phyloP scores from a whole-genome alignment of 2,797 vertebrate genomes.

The Todus mexicanus region DNA sequence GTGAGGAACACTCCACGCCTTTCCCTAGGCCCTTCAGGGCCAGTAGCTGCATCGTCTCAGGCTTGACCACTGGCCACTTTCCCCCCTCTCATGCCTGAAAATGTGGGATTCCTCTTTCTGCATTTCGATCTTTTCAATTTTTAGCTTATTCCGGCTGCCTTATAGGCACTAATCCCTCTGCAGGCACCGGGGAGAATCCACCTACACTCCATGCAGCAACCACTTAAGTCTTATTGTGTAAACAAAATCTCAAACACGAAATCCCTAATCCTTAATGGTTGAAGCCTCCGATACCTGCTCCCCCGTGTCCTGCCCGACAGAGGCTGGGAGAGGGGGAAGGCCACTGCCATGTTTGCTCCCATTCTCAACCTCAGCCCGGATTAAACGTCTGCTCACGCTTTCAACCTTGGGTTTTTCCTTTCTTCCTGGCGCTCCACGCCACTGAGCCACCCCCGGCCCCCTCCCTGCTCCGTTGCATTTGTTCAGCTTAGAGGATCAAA shows the following conservation, averaged over 20 bases:
- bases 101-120: constrained; percentile 5
- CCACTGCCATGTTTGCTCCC: neutral
- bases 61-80: neutral
- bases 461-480: constrained; percentile 6
- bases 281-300: neutral
- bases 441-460: neutral
- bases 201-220: constrained; percentile 55
- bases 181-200: constrained; percentile 59
- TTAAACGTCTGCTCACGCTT: neutral
- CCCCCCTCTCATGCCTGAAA: neutral
- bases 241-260: constrained; percentile 56
- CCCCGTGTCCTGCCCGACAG: neutral
- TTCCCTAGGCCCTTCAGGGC: accelerated
- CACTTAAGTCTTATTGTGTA: constrained; percentile 52
- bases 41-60: accelerated
- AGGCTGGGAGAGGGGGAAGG: neutral
- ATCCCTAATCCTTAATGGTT: constrained; percentile 31
- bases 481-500: constrained; percentile 50
- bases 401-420: neutral
- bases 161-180: constrained; percentile 59
- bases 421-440: neutral
- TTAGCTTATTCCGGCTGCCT: constrained; percentile 47
- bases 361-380: neutral
- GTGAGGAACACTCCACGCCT: neutral
- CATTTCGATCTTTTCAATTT: constrained; percentile 54